Conservation (phyloP, 2,113 vertebrate species). For the Euleptes europaea region DNA sequence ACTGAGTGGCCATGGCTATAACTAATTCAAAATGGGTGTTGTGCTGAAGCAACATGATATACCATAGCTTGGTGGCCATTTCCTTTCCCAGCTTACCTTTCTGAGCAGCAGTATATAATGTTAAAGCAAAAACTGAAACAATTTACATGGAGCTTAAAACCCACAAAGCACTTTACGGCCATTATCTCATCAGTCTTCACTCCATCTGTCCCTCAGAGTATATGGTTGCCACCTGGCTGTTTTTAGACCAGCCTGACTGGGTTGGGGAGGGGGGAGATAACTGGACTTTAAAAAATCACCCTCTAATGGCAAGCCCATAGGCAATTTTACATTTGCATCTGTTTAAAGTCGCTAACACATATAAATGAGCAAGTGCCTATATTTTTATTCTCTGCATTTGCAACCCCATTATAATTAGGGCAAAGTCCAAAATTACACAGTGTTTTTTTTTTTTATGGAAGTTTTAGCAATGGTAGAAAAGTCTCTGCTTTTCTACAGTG, state of each 20-base stretch:
- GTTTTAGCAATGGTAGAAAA: neutral
- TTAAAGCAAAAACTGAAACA: slow-evolving; percentile 18
- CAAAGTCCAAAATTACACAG: neutral
- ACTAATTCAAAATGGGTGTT: neutral
- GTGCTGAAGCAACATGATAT: neutral
- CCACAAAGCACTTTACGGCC: slow-evolving; percentile 12
- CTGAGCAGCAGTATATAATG: slow-evolving; percentile 13
- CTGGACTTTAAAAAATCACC: slow-evolving; percentile 6
- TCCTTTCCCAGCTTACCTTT: slow-evolving; percentile 12
- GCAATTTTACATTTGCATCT: neutral
- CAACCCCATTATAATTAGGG: neutral
- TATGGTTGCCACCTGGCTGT: slow-evolving; percentile 16
- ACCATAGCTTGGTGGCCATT: neutral
- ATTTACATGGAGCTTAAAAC: slow-evolving; percentile 1
- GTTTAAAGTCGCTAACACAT: neutral
- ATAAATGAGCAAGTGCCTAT: neutral
- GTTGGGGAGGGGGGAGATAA: neutral
- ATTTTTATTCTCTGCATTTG: neutral
- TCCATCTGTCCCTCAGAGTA: neutral
- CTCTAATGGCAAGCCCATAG: neutral
- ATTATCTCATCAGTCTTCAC: slow-evolving; percentile 8
- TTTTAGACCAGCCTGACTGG: neutral
- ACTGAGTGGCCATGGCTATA: neutral
- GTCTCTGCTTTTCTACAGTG: neutral
- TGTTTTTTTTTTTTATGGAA: neutral